Percentiles rank a stretch among this genome's conserved stretches.
Conservation (phyloP, 2,888 invertebrate species). For the Cephus pulcher region DNA sequence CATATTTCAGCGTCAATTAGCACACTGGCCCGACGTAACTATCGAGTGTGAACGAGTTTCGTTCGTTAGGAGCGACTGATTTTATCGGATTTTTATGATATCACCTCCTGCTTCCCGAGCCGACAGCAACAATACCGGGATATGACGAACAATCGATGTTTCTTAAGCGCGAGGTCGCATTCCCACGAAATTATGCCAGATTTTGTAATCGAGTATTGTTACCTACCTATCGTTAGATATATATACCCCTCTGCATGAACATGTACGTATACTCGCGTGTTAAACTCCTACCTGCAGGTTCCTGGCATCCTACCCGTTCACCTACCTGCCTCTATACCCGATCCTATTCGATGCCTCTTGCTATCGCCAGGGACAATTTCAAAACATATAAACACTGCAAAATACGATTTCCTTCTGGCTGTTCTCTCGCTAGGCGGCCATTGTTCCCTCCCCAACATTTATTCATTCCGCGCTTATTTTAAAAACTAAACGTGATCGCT, state of each 20-base stretch:
- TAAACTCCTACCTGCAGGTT: not conserved
- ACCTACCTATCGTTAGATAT: conserved; percentile 3
- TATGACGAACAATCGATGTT: conserved; percentile 40
- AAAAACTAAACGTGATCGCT: too few species aligned
- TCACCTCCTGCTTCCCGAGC: conserved; percentile 2
- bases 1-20: conserved; percentile 51
- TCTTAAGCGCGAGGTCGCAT: conserved; percentile 45
- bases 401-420: conserved; percentile 37
- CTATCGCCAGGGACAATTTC: conserved; percentile 40
- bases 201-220: conserved; percentile 51
- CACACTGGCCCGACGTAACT: conserved; percentile 21
- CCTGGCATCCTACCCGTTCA: not conserved
- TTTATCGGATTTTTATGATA: conserved; percentile 48
- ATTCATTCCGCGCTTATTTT: conserved; percentile 5
- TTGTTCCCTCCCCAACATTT: not conserved
- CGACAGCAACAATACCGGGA: not conserved
- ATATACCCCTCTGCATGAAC: not conserved
- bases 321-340: too few species aligned
- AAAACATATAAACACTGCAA: conserved; percentile 48
- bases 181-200: conserved; percentile 54
- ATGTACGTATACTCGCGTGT: not conserved
- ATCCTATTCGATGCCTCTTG: too few species aligned
- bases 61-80: conserved; percentile 55
- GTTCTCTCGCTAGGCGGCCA: not conserved
- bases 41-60: conserved; percentile 50